Evolutionary conservation across 2,888 invertebrate genomes (phyloP), one percentile per base, ranked within the genome.

Genomic region (Pristionchus maxplancki): DNA sequence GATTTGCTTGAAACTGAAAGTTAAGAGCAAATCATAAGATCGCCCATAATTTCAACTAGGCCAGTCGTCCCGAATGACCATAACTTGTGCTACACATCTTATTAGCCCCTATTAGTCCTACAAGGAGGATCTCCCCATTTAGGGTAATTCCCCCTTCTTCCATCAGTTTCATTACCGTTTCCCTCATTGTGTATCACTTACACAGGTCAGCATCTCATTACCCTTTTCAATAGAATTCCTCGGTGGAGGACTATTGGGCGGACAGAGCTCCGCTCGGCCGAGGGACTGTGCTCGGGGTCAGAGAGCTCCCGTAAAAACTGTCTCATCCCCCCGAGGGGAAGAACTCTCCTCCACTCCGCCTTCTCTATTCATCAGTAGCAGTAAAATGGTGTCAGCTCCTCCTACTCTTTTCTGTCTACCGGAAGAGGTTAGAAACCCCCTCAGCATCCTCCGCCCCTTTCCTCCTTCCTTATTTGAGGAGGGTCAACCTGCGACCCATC

Each of bases 371-470:
- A 78, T 78, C 78, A 78, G 78, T 44, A 48, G 78, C 78, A 78
- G 53, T 53, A 83, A 83, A 83, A 83, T 53, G 82, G 82, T 83
- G 82, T 83, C 82, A 83, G 53, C 82, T 83, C 82, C 82, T 31
- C 82, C 81, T 50, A 81, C 82, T 83, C 53, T n/a, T 48, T 78
- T 78, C 78, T 48, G 13, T 78, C n/a, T 28, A 78, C 78, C 78
- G 78, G 78, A 78, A 78, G 78, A 78, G 78, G 78, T 78, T 78
- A 83, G 53, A 83, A 53, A 53, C 53, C 53, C 9, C 48, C 24
- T 31, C 34, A 31, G 8, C 44, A 44, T 28, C 31, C 40, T 78
- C 78, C 78, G 44, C 37, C 78, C 78, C 37, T 78, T 11, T 24
- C 44, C 44, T 83, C 53, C 50, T 83, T 28, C 53, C 78, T 67